Percentiles rank a stretch among this genome's conserved stretches.
These are phyloP conservation scores for Mamestra configurata DNA, from an alignment of 1,140 invertebrate genomes.

Conservation along the genomic window DNA sequence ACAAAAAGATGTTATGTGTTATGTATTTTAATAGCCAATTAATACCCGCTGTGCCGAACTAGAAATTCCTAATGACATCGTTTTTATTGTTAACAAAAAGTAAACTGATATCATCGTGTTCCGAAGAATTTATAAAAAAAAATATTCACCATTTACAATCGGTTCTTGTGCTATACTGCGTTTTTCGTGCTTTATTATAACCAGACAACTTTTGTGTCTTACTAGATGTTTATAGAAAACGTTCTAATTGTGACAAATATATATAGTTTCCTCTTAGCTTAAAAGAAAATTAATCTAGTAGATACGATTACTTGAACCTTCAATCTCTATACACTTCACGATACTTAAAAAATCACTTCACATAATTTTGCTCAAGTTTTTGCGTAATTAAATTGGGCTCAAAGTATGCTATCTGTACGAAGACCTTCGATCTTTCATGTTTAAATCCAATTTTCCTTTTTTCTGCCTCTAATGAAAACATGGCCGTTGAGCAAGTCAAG, in stretches of 20 bases:
- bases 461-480: conserved; percentile 76
- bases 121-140: not conserved
- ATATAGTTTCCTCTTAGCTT: too few relatives aligned
- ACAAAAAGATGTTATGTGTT: not conserved
- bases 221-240: too few relatives aligned
- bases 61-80: conserved; percentile 26
- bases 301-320: not conserved
- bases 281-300: not conserved
- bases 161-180: too few relatives aligned
- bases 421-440: conserved; percentile 74
- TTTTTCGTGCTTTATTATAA: too few relatives aligned
- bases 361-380: conserved; percentile 60
- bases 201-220: too few relatives aligned
- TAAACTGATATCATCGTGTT: conserved; percentile 7
- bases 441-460: conserved; percentile 80
- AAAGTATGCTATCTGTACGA: conserved; percentile 67
- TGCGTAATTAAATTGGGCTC: conserved; percentile 75
- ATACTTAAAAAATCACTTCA: conserved; percentile 50
- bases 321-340: not conserved
- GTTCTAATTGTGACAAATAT: too few relatives aligned
- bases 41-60: conserved; percentile 31
- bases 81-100: conserved; percentile 35
- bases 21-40: conserved; percentile 37
- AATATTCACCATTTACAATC: not conserved
- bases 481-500: conserved; percentile 62